Percentiles rank a stretch among this genome's conserved stretches.
phyloP scores from a whole-genome alignment of 2,797 vertebrate genomes.

The Ptychadena robeensis region DNA sequence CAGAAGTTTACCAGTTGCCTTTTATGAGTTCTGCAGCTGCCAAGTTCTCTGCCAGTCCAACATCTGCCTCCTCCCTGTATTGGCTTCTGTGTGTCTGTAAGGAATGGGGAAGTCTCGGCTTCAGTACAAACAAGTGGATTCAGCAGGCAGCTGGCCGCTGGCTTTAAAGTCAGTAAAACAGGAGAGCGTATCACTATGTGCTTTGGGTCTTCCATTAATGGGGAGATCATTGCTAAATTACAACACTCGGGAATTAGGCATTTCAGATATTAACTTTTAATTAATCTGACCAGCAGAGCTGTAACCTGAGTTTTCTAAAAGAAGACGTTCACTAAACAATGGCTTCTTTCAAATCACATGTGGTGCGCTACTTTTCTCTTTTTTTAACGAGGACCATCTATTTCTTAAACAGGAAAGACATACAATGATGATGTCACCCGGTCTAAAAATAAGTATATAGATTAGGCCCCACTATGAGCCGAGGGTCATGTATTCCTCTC shows the following conservation, averaged over 20 bases:
- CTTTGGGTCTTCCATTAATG: slow-evolving; percentile 57
- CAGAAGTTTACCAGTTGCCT: slow-evolving; percentile 20
- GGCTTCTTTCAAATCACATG: too few relatives aligned
- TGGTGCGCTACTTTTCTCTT: too few relatives aligned
- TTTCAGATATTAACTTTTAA: slow-evolving; percentile 8
- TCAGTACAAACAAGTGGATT: slow-evolving; percentile 9
- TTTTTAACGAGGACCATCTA: too few relatives aligned
- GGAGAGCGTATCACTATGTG: background rate
- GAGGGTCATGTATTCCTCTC: too few relatives aligned
- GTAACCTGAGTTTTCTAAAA: background rate
- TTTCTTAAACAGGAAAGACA: too few relatives aligned
- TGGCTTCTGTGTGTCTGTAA: background rate
- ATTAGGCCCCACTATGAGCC: too few relatives aligned
- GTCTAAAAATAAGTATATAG: too few relatives aligned
- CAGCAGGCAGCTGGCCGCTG: background rate
- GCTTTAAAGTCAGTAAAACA: slow-evolving; percentile 4
- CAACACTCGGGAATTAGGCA: background rate
- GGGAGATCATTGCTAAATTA: slow-evolving; percentile 28
- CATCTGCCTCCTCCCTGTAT: slow-evolving; percentile 15
- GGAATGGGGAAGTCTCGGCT: background rate
- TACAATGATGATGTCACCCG: too few relatives aligned
- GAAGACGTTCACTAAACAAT: background rate
- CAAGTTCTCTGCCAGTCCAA: slow-evolving; percentile 71
- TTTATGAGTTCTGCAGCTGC: slow-evolving; percentile 68
- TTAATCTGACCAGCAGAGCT: background rate